Evolutionary conservation across 2,113 vertebrate species (phyloP).

Genomic region (Apaloderma vittatum): DNA sequence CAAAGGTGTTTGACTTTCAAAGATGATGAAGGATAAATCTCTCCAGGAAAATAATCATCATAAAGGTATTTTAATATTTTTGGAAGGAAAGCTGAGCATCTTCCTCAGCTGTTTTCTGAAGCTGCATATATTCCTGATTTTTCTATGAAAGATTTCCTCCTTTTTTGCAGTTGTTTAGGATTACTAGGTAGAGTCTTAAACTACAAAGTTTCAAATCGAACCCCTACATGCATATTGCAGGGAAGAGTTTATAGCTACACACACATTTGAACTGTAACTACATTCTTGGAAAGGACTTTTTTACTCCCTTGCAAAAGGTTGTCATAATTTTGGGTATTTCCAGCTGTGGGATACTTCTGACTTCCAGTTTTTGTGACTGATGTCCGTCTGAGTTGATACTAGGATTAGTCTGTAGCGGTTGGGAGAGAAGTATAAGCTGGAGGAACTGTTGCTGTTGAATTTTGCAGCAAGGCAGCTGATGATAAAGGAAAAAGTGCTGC

Average conservation of each 20-base stretch:
- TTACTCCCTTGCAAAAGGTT: neutral
- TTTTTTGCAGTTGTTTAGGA: neutral
- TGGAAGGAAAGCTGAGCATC: neutral
- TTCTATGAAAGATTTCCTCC: neutral
- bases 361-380: neutral
- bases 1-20: neutral
- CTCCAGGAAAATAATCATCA: neutral
- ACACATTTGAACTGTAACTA: neutral
- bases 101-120: neutral
- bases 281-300: neutral
- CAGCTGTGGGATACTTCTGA: neutral
- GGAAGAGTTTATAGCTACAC: neutral
- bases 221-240: rapidly evolving
- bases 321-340: neutral
- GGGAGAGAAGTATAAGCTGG: neutral
- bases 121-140: neutral
- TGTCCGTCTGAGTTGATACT: neutral
- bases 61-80: neutral
- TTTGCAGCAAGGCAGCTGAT: neutral
- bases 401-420: neutral
- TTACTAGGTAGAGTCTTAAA: neutral
- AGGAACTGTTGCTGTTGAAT: neutral
- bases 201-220: neutral
- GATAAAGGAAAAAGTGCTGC: neutral
- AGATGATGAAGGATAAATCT: neutral